Conservation (phyloP, 2,113 vertebrate genomes). For the Egretta garzetta region DNA sequence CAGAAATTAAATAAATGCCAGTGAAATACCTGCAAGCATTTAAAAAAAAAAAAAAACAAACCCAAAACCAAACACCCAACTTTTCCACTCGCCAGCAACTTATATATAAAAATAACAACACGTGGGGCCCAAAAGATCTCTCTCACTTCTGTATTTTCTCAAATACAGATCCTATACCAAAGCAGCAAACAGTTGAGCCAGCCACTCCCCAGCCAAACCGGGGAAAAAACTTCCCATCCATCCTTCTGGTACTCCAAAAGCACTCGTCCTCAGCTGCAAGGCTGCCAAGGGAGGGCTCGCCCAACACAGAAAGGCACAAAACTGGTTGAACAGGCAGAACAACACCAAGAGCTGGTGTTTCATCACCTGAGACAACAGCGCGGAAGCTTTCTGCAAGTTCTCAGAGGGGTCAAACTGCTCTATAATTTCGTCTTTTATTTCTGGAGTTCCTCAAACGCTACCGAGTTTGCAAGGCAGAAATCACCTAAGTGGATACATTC, state of each 20-base stretch:
- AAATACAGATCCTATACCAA: neutral
- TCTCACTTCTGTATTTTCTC: neutral
- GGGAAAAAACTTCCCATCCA: neutral
- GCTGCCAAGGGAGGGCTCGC: neutral
- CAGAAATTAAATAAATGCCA: neutral
- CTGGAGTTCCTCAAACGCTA: neutral
- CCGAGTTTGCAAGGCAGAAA: neutral
- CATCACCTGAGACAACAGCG: neutral
- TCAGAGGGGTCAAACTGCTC: neutral
- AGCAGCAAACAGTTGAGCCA: neutral
- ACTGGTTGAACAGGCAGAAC: conserved; percentile 40
- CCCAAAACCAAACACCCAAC: neutral
- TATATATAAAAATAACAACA: neutral
- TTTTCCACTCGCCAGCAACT: neutral
- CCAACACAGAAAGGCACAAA: neutral
- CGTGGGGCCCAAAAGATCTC: fast-evolving
- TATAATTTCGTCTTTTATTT: conserved; percentile 2
- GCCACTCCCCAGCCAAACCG: neutral
- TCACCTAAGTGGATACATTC: neutral
- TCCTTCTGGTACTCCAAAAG: neutral
- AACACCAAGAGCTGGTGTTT: neutral
- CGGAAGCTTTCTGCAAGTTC: neutral
- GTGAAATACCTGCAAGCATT: neutral
- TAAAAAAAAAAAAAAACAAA: neutral
- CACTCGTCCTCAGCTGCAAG: neutral